Evolutionary conservation across 1,140 invertebrate genomes (phyloP).

Genomic region (Zaprionus kolodkinae): DNA sequence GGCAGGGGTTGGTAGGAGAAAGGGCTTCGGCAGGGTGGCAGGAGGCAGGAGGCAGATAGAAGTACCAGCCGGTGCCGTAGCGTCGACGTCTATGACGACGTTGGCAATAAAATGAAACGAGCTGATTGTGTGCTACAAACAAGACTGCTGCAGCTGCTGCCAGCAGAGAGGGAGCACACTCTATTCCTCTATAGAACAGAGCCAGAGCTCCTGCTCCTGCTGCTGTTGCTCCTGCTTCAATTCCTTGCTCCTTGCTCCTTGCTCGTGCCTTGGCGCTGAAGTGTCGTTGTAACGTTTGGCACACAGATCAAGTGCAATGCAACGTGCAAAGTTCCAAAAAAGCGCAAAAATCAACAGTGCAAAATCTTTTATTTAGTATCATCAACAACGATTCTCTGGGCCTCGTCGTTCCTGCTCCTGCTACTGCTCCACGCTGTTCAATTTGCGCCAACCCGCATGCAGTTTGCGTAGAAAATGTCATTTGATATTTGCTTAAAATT

Average conservation of each 20-base stretch:
- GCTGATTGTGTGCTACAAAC: constrained; percentile 81
- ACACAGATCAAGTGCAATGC: constrained; percentile 82
- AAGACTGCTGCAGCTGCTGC: constrained; percentile 56
- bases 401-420: constrained; percentile 15
- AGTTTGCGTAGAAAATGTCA: constrained; percentile 42
- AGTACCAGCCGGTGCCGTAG: not conserved
- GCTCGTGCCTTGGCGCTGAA: constrained; percentile 42
- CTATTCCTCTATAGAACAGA: not conserved
- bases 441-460: constrained; percentile 54
- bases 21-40: not conserved
- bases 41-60: constrained; percentile 21
- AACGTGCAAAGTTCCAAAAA: constrained; percentile 80
- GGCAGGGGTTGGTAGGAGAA: not conserved
- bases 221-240: constrained; percentile 30
- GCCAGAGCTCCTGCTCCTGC: too few species aligned
- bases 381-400: constrained; percentile 55
- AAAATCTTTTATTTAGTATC: constrained; percentile 83
- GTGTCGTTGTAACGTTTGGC: constrained; percentile 80
- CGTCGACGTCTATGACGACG: constrained; percentile 54
- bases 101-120: constrained; percentile 82
- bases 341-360: constrained; percentile 82
- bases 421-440: constrained; percentile 30
- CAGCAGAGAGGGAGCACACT: constrained; percentile 6
- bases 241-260: not conserved
- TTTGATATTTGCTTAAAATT: constrained; percentile 74